A percentile compares a stretch with the other conserved stretches of the same genome.
Conservation (phyloP, 2,797 vertebrate genomes). For the Catamblyrhynchus diadema region DNA sequence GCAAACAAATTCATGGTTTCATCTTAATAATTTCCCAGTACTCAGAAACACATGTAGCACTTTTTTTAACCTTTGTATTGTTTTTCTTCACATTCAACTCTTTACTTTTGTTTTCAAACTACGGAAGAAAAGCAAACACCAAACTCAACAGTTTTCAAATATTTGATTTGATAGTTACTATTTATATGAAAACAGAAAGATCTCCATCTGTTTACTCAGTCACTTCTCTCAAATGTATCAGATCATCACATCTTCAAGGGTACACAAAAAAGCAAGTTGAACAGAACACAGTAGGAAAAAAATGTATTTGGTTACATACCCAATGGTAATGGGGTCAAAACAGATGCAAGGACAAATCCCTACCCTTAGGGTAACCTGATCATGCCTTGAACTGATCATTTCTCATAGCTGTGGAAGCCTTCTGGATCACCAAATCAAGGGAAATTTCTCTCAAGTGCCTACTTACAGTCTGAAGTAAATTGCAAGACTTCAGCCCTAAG, state of each 20-base stretch:
- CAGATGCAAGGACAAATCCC: constrained; percentile 87
- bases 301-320: constrained; percentile 68
- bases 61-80: neutral
- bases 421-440: neutral
- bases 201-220: neutral
- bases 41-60: neutral
- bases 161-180: constrained; percentile 19
- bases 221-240: constrained; percentile 12
- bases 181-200: constrained; percentile 12
- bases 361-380: constrained; percentile 87
- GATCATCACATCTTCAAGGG: constrained; percentile 45
- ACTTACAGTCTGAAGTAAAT: constrained; percentile 26
- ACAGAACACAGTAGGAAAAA: constrained; percentile 34
- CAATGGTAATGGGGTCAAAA: constrained; percentile 54
- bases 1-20: neutral
- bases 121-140: neutral
- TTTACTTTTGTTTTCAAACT: neutral
- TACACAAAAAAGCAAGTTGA: constrained; percentile 14
- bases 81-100: neutral
- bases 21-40: neutral
- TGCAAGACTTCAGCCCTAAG: neutral
- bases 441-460: constrained; percentile 9
- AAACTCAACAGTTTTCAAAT: constrained; percentile 9
- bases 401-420: neutral
- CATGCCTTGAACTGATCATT: constrained; percentile 61